Base-by-base conservation (phyloP, 2,888 invertebrate species). In the Himalopsyche tibetana region DNA sequence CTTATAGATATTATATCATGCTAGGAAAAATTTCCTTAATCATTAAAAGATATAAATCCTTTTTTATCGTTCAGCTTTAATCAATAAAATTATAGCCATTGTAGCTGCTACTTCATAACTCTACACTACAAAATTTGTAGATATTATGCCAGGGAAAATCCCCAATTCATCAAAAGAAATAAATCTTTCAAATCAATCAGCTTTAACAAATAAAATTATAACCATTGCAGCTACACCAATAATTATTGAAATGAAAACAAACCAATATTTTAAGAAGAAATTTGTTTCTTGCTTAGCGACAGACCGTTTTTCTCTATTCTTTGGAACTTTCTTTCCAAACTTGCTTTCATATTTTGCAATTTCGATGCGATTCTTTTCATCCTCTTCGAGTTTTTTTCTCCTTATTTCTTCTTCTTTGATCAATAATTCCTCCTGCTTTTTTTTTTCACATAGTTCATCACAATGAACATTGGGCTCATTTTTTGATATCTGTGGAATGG, bases 311-410 rank as follows among this genome's bases (percentile, higher is more conserved):
- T 82, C 51, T 82, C 86, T 83, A 55, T 79, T 79, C 19, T 84
- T 84, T 45, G 84, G 55, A 51, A 79, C 95, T 89, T 95, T 96
- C 74, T 95, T 95, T 42, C 94, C 95, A 88, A 96, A 95, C 91
- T 96, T 96, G 91, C 96, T 96, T 90, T 96, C 95, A 90, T 96
- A 97, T 90, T 95, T 95, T 86, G 96, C 96, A 85, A 97, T 91
- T 90, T 97, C 97, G 88, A 94, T 94, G 80, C 94, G 94, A 91
- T 97, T 96, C 88, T 92, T 95, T 85, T 95, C 92, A 85, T 95
- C 92, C 89, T 96, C 95, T 89, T 96, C 95, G 42, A 92, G 88
- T 89, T 94, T 93, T 89, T 92, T 93, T n/a, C 93, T 91, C 89
- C 94, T 94, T 86, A 93, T 93, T 89, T 94, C 94, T 83, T 94